These are phyloP conservation scores for Hirudo medicinalis DNA, from an alignment of 1,140 invertebrate species.

Conservation along the genomic window DNA sequence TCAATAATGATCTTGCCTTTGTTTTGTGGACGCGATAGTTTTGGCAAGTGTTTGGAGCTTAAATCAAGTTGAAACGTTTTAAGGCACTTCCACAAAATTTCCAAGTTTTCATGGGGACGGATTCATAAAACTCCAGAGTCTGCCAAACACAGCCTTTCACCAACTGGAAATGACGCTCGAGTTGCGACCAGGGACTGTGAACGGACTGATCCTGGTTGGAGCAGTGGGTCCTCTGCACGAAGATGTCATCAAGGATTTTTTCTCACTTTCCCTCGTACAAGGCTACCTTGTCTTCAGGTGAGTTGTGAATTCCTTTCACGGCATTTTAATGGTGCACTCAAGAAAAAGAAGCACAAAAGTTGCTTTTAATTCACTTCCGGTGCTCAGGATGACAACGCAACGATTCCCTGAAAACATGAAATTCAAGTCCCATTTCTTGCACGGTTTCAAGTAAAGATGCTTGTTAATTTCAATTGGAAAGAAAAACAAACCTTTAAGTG, in stretches of 20 bases:
- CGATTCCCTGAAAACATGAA: background rate
- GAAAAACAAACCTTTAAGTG: no score
- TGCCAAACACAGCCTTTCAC: slow-evolving; percentile 2
- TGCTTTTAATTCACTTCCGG: background rate
- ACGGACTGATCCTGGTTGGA: slow-evolving; percentile 2
- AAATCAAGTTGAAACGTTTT: background rate
- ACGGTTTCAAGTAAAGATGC: background rate
- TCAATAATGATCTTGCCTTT: background rate
- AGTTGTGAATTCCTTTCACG: background rate
- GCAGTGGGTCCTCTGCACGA: background rate
- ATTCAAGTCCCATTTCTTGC: background rate
- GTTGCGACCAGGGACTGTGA: background rate
- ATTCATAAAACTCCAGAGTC: background rate
- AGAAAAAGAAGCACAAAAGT: no score
- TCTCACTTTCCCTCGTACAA: background rate
- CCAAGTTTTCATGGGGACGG: slow-evolving; percentile 7
- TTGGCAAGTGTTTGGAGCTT: background rate
- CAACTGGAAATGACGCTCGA: background rate
- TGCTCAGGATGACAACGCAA: background rate
- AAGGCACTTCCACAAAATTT: background rate
- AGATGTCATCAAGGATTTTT: background rate
- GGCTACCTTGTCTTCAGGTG: background rate
- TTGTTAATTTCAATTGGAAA: no score
- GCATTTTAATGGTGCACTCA: background rate
- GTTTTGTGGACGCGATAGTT: background rate